Evolutionary conservation across 2,888 invertebrate genomes (phyloP).

Genomic region (Drosophila melanosoma): DNA sequence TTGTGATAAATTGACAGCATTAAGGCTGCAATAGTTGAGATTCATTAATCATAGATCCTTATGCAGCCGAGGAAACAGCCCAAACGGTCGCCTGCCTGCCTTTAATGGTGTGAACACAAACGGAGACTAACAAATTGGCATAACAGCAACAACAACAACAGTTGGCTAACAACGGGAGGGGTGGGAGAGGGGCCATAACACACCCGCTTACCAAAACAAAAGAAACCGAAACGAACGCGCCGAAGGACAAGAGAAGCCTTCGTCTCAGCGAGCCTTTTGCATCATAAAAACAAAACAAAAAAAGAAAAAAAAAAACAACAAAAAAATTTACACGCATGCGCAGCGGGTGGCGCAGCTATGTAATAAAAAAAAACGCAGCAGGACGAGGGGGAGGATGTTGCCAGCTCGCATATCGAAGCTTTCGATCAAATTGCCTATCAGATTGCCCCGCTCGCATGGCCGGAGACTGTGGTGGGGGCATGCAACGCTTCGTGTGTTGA

Average conservation of each 20-base stretch:
- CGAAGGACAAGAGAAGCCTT: constrained; percentile 61
- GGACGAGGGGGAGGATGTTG: constrained; percentile 1
- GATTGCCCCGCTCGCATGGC: constrained; percentile 53
- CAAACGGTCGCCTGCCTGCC: constrained; percentile 31
- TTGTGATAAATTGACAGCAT: constrained; percentile 77
- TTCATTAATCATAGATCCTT: constrained; percentile 77
- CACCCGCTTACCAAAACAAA: constrained; percentile 69
- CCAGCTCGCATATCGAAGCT: constrained; percentile 78
- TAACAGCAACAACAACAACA: constrained; percentile 19
- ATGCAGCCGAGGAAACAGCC: constrained; percentile 37
- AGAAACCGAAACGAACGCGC: constrained; percentile 44
- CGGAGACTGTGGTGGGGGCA: not conserved
- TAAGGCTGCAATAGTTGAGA: constrained; percentile 59
- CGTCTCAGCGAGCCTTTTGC: constrained; percentile 3
- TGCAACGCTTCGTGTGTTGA: constrained; percentile 58
- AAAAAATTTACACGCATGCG: constrained; percentile 68
- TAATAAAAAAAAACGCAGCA: constrained; percentile 58
- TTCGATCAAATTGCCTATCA: constrained; percentile 83
- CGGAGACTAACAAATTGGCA: constrained; percentile 71
- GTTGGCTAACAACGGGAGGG: constrained; percentile 1
- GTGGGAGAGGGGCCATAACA: not conserved
- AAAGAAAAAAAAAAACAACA: constrained; percentile 63
- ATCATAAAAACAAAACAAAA: constrained; percentile 53
- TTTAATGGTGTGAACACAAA: constrained; percentile 81
- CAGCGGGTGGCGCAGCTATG: constrained; percentile 70